Conservation (phyloP, 2,797 vertebrate genomes). For the Gadopsis marmoratus region DNA sequence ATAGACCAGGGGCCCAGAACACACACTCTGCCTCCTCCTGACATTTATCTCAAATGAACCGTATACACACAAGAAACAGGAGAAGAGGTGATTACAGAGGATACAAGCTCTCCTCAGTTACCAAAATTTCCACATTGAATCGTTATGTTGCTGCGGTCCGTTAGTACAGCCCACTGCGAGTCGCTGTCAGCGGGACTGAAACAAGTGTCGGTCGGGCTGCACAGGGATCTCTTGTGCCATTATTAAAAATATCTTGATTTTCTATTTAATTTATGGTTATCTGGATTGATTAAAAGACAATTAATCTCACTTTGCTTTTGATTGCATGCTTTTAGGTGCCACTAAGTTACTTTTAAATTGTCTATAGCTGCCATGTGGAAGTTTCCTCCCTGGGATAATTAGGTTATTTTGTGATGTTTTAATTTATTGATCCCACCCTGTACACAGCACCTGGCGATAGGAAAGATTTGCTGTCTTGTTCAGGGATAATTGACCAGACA, state of each 20-base stretch:
- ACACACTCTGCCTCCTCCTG: neutral
- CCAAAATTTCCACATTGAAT: neutral
- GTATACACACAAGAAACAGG: neutral
- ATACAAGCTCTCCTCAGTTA: too few species aligned
- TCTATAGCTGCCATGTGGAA: neutral
- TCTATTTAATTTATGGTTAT: neutral
- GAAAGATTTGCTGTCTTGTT: constrained; percentile 36
- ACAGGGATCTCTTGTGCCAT: neutral
- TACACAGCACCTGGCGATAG: constrained; percentile 17
- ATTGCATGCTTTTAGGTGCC: neutral
- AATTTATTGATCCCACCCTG: constrained; percentile 1
- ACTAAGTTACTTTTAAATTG: constrained; percentile 6
- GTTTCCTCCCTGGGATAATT: constrained; percentile 27
- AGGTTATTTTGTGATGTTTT: constrained; percentile 20
- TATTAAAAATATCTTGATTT: constrained; percentile 6
- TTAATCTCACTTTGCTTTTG: neutral
- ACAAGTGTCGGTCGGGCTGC: neutral
- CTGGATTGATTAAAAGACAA: constrained; percentile 33
- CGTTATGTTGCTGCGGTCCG: neutral
- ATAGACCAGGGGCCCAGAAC: constrained; percentile 21
- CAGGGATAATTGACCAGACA: constrained; percentile 16
- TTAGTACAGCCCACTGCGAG: neutral
- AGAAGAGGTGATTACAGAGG: neutral
- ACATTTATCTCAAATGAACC: neutral
- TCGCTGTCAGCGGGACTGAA: neutral